Conservation (phyloP, 2,888 invertebrate species). For the Rotaria macrura region DNA sequence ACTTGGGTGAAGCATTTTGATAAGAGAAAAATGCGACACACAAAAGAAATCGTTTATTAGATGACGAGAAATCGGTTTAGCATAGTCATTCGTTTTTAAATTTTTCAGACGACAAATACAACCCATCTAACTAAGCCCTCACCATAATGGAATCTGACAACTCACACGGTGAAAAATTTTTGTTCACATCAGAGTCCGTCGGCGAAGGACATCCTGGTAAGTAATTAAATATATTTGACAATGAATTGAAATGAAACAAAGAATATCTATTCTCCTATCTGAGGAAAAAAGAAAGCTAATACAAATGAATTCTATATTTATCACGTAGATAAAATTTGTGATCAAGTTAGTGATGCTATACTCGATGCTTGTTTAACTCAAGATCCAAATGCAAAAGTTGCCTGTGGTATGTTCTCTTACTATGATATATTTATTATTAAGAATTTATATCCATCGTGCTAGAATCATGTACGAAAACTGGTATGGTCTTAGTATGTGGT, state of each 20-base stretch:
- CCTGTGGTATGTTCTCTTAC: slow-evolving; percentile 56
- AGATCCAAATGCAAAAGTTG: slow-evolving; percentile 92
- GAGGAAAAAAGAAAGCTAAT: slow-evolving; percentile 37
- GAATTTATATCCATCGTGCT: slow-evolving; percentile 35
- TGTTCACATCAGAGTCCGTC: slow-evolving; percentile 50
- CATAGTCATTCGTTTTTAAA: neutral
- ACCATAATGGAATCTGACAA: neutral
- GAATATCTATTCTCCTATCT: too few relatives aligned
- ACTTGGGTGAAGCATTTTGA: neutral
- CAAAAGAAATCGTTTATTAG: neutral
- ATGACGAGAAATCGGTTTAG: neutral
- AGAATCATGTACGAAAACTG: slow-evolving; percentile 95
- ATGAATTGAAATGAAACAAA: too few relatives aligned
- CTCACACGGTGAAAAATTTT: slow-evolving; percentile 37
- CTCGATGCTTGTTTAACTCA: slow-evolving; percentile 69
- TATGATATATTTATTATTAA: neutral
- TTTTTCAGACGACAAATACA: neutral
- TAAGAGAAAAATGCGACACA: neutral
- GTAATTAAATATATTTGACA: neutral
- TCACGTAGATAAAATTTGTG: slow-evolving; percentile 52
- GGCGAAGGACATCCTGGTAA: slow-evolving; percentile 48
- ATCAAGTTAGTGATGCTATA: slow-evolving; percentile 53
- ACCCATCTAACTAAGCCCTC: neutral
- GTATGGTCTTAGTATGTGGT: slow-evolving; percentile 92
- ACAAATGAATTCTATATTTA: slow-evolving; percentile 1